These are phyloP conservation scores for Hydractinia symbiolongicarpus DNA, from an alignment of 30 jellyfish, hydroid and myxozoan genomes.

Conservation along the genomic window DNA sequence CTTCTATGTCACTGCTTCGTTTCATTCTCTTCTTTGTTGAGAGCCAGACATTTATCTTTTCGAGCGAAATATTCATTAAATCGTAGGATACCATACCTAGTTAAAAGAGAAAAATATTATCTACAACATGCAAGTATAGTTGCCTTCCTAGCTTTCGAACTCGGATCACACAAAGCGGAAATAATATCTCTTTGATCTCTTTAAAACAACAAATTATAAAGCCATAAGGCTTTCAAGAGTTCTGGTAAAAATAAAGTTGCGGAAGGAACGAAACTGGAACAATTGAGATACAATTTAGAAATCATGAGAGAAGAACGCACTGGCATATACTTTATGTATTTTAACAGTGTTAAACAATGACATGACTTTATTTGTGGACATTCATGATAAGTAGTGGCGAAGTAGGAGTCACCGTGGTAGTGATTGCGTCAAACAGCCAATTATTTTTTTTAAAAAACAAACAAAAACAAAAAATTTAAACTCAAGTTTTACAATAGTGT, in stretches of 20 bases:
- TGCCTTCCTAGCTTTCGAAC: not conserved
- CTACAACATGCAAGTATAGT: not conserved
- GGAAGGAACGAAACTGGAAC: not conserved
- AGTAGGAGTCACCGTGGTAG: too few relatives aligned
- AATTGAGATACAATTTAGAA: too few relatives aligned
- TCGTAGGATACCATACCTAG: slow-evolving; percentile 51
- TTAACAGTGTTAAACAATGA: too few relatives aligned
- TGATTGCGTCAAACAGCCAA: too few relatives aligned
- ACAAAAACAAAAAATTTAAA: too few relatives aligned
- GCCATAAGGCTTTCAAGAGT: not conserved
- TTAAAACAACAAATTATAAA: not conserved
- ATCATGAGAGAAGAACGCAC: too few relatives aligned
- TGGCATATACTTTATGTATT: too few relatives aligned
- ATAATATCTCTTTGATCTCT: not conserved
- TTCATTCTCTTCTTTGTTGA: slow-evolving; percentile 3
- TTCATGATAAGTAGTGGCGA: too few relatives aligned
- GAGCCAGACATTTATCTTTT: slow-evolving; percentile 46
- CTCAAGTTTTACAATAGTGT: too few relatives aligned
- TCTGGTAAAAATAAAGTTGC: not conserved
- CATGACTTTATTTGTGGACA: too few relatives aligned
- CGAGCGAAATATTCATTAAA: slow-evolving; percentile 59
- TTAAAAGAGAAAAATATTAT: not conserved
- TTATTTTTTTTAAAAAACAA: too few relatives aligned
- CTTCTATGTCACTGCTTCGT: not conserved
- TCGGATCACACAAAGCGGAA: not conserved